Percentiles rank a stretch among this genome's conserved stretches.
phyloP scores from a whole-genome alignment of 2,888 invertebrate species.

The Amphipyra tragopoginis region DNA sequence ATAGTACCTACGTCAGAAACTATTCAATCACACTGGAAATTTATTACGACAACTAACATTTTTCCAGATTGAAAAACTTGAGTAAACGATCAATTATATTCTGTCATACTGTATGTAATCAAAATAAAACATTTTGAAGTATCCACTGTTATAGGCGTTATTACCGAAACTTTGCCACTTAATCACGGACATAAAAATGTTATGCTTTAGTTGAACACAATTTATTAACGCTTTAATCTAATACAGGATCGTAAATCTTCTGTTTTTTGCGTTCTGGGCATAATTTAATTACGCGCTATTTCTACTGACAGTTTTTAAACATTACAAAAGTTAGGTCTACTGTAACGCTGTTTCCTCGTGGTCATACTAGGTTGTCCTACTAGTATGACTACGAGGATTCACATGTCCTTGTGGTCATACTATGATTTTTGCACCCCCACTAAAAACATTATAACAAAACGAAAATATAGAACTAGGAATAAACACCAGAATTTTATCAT shows the following conservation, averaged over 20 bases:
- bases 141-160: constrained; percentile 45
- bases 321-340: constrained; percentile 1
- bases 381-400: no score
- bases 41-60: constrained; percentile 23
- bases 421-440: no score
- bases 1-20: constrained; percentile 11
- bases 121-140: constrained; percentile 53
- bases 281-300: constrained; percentile 27
- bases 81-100: constrained; percentile 41
- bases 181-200: constrained; percentile 53
- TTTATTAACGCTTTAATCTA: constrained; percentile 59
- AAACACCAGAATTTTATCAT: no score
- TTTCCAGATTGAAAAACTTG: constrained; percentile 51
- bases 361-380: no score
- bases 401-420: no score
- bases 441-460: no score
- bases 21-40: constrained; percentile 26
- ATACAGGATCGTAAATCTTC: constrained; percentile 52
- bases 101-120: constrained; percentile 33
- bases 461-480: no score
- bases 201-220: constrained; percentile 50
- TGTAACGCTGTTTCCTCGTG: no score
- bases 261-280: constrained; percentile 29
- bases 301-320: constrained; percentile 24
- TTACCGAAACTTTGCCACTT: constrained; percentile 56